Evolutionary conservation across 2,113 vertebrate species (phyloP).

Genomic region (Neomonachus schauinslandi): DNA sequence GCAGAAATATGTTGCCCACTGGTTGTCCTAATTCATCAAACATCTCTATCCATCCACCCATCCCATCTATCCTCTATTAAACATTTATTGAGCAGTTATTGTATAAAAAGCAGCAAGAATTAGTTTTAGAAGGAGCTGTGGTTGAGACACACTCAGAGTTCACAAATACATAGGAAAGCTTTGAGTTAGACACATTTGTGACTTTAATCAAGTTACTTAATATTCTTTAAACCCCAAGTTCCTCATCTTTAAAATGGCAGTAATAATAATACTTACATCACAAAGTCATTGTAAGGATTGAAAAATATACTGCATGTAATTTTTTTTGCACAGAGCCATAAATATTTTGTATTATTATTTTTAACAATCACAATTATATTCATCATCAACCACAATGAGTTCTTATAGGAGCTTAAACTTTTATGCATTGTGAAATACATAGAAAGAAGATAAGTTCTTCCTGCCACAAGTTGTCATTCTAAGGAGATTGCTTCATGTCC

Average conservation of each 20-base stretch:
- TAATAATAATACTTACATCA: neutral
- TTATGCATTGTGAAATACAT: neutral
- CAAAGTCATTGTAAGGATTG: neutral
- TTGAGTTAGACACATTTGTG: neutral
- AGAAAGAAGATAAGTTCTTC: neutral
- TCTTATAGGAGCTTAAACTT: neutral
- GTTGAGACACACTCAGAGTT: neutral
- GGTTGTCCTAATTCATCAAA: neutral
- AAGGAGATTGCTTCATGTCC: neutral
- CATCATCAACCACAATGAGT: neutral
- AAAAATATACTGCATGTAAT: neutral
- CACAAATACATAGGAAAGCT: neutral
- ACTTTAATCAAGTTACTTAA: neutral
- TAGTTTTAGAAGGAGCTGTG: neutral
- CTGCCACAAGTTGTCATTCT: neutral
- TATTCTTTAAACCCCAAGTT: neutral
- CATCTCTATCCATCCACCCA: neutral
- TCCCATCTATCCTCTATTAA: neutral
- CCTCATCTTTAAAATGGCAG: slow-evolving; percentile 2
- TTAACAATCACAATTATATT: neutral
- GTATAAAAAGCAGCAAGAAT: neutral
- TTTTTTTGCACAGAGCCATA: neutral
- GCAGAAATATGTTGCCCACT: neutral
- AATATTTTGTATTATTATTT: slow-evolving; percentile 9
- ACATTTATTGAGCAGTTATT: neutral